A percentile compares a stretch with the other conserved stretches of the same genome.
Evolutionary conservation across 2,797 vertebrate species (phyloP).

Genomic region (Linurgus olivaceus): DNA sequence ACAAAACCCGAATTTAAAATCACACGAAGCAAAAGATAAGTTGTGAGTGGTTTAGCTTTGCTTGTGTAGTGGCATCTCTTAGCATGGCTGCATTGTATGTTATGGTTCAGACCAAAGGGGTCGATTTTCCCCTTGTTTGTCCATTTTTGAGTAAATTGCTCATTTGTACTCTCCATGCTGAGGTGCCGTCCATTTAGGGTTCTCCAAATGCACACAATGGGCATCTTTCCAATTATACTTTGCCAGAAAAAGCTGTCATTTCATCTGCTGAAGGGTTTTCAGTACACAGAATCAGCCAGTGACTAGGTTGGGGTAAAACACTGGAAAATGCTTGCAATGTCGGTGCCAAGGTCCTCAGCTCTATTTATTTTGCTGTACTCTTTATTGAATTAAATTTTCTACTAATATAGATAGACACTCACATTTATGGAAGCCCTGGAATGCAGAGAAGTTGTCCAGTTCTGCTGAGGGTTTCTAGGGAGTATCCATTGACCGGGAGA

Average conservation of each 20-base stretch:
- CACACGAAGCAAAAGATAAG: rapidly evolving
- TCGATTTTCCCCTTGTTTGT: rapidly evolving
- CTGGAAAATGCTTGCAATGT: background rate
- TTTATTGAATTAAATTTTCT: background rate
- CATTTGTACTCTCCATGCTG: background rate
- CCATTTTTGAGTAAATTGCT: background rate
- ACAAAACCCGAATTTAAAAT: background rate
- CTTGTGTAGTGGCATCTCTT: background rate
- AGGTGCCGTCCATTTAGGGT: background rate
- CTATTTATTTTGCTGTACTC: background rate
- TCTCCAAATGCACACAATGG: background rate
- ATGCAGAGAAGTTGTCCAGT: background rate
- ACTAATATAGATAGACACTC: background rate
- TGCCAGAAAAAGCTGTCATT: background rate
- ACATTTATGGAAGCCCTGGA: background rate
- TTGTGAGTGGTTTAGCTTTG: background rate
- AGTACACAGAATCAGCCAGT: background rate
- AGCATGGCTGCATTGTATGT: background rate
- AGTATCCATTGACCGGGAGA: background rate
- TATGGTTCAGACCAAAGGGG: background rate
- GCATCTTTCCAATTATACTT: background rate
- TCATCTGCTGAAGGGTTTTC: background rate
- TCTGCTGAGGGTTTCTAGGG: background rate
- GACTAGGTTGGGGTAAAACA: background rate
- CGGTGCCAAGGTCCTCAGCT: background rate